phyloP scores from a whole-genome alignment of 1,140 invertebrate genomes.

The Octopus bimaculoides region DNA sequence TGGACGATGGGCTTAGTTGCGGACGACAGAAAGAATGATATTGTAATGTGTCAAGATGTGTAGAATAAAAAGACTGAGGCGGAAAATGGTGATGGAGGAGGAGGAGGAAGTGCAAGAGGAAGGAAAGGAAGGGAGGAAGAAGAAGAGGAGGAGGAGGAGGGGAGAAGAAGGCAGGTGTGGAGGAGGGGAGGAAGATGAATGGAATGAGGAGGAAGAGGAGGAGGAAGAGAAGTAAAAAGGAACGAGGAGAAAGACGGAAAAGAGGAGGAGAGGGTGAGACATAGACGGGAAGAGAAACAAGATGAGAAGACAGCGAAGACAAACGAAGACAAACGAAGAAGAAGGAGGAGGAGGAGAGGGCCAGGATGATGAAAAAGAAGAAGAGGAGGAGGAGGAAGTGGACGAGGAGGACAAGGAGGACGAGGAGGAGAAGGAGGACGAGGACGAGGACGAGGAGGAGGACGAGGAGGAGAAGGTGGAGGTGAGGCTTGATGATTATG shows the following conservation, averaged over 20 bases:
- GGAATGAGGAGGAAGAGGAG: too few relatives aligned
- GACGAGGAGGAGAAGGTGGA: neutral
- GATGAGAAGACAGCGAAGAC: neutral
- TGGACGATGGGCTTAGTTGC: too few relatives aligned
- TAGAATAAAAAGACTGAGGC: too few relatives aligned
- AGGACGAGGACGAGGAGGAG: neutral
- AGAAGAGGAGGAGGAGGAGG: too few relatives aligned
- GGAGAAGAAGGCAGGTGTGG: too few relatives aligned
- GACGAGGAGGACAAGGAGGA: neutral
- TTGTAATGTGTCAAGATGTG: too few relatives aligned
- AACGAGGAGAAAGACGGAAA: neutral
- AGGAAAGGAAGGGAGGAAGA: neutral
- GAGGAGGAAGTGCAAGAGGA: neutral
- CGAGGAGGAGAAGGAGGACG: neutral
- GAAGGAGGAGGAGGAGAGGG: neutral
- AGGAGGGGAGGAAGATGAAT: too few relatives aligned
- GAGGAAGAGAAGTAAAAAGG: too few relatives aligned
- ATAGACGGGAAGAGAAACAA: neutral
- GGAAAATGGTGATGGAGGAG: too few relatives aligned
- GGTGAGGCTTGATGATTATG: neutral
- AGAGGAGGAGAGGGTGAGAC: neutral
- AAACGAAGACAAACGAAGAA: neutral
- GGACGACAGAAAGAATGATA: too few relatives aligned
- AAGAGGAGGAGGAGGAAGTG: neutral
- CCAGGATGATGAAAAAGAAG: neutral